Conservation (phyloP, 2,113 vertebrate genomes). For the Turdus rufiventris region DNA sequence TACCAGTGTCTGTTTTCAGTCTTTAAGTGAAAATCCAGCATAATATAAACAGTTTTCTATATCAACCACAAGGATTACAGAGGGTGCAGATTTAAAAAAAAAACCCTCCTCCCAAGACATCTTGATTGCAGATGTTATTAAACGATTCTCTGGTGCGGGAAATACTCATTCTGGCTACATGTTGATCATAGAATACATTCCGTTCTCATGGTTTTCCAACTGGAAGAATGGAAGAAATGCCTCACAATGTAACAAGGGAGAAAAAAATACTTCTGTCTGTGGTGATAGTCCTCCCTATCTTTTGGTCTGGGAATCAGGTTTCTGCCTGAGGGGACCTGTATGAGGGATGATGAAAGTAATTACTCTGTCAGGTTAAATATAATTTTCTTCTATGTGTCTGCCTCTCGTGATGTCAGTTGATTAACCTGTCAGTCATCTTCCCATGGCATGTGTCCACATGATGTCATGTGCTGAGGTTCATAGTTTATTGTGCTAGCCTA, state of each 20-base stretch:
- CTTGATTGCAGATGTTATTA: conserved; percentile 51
- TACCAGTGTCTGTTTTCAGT: background rate
- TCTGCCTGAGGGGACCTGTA: conserved; percentile 3
- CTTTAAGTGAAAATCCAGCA: background rate
- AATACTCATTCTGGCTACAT: conserved; percentile 2
- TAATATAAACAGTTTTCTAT: background rate
- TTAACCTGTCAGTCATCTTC: conserved; percentile 13
- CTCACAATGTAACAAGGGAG: background rate
- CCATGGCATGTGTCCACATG: conserved; percentile 8
- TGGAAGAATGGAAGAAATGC: conserved; percentile 36
- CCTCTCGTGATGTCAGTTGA: conserved; percentile 18
- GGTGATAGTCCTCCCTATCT: background rate
- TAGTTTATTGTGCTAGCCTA: background rate
- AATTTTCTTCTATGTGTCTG: background rate
- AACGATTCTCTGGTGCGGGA: conserved; percentile 9
- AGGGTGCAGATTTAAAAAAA: background rate
- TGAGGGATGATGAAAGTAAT: conserved; percentile 26
- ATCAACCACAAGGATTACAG: background rate
- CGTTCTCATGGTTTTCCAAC: background rate
- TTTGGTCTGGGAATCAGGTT: conserved; percentile 2
- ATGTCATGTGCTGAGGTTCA: background rate
- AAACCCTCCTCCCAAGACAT: background rate
- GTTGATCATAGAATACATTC: conserved; percentile 41
- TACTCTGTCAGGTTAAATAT: conserved; percentile 25
- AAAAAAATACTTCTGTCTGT: conserved; percentile 11